Evolutionary conservation across 2,888 invertebrate genomes (phyloP), one percentile per base, ranked within the genome.

Genomic region (Nomada hirtipes): DNA sequence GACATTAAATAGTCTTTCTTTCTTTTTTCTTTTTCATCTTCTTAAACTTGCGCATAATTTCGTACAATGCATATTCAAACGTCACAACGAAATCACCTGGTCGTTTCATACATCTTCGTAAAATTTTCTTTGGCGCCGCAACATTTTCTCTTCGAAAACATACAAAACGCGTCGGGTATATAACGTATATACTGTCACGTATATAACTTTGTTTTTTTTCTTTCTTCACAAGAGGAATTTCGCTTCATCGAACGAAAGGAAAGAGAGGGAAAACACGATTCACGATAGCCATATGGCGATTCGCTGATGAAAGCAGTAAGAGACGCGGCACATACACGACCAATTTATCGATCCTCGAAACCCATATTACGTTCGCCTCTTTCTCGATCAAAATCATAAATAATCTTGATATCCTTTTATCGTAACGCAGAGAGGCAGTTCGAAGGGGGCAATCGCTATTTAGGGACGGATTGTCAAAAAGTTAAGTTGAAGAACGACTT

Each of bases 391-490:
- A 47, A 70, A 71, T 59, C 10, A 47, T 63, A 42, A 57, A 64
- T 36, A 63, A 53, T 47, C 59, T 26, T 20, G 4, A 36, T 50
- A 20, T 60, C 15, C 23, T 0, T 60, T 60, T 60, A 18, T 23
- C 1, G 1, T 11, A 50, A 55, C 44, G 18, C 71, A 73, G 74
- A 72, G 71, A 74, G 81, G 79, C 82, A 84, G 72, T 81, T 83
- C 64, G 71, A 90, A 89, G 74, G 83, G 85, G 83, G 84, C 74
- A 59, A 67, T 84, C 83, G 84, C 83, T 87, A 86, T 83, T 83
- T 76, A 89, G 67, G 91, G 90, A 90, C 91, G 89, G 90, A 90
- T 89, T 90, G 84, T 89, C 81, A 86, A 84, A 85, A 83, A 80
- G 76, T 83, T 82, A 76, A 71, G 83, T 76, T 82, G 76, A 69